Percentiles rank a stretch among this genome's conserved stretches.
Evolutionary conservation across 2,888 invertebrate genomes (phyloP).

Genomic region (Acleris cristana): DNA sequence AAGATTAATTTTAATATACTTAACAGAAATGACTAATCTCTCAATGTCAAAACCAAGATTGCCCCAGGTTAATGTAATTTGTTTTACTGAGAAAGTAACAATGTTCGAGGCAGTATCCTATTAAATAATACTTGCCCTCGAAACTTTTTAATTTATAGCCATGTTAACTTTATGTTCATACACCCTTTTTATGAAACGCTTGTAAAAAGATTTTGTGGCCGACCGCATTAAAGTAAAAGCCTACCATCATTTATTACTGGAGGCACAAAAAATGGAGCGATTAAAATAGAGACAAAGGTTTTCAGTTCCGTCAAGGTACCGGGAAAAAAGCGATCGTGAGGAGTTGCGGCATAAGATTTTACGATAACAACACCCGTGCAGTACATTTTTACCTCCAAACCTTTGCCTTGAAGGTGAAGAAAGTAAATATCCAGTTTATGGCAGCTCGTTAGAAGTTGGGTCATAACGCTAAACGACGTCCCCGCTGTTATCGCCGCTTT

Average conservation of each 20-base stretch:
- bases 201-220: constrained; percentile 34
- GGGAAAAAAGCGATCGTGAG: constrained; percentile 43
- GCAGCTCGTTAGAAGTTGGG: constrained; percentile 77
- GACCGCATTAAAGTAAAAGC: constrained; percentile 33
- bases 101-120: not conserved
- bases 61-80: too few relatives aligned
- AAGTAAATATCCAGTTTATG: constrained; percentile 78
- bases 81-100: too few relatives aligned
- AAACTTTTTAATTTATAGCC: constrained; percentile 28
- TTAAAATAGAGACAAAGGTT: constrained; percentile 37
- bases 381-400: constrained; percentile 56
- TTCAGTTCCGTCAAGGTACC: constrained; percentile 9
- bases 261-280: constrained; percentile 29
- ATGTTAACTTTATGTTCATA: constrained; percentile 25
- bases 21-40: too few relatives aligned
- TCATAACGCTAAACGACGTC: constrained; percentile 73
- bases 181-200: constrained; percentile 33
- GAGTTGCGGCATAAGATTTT: constrained; percentile 67
- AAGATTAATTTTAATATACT: too few relatives aligned
- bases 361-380: constrained; percentile 50
- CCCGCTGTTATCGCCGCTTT: constrained; percentile 64
- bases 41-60: too few relatives aligned
- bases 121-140: not conserved
- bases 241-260: constrained; percentile 30
- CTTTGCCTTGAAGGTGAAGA: constrained; percentile 53